These are phyloP conservation scores for Linepithema humile DNA, from an alignment of 1,140 invertebrate genomes.

Conservation along the genomic window DNA sequence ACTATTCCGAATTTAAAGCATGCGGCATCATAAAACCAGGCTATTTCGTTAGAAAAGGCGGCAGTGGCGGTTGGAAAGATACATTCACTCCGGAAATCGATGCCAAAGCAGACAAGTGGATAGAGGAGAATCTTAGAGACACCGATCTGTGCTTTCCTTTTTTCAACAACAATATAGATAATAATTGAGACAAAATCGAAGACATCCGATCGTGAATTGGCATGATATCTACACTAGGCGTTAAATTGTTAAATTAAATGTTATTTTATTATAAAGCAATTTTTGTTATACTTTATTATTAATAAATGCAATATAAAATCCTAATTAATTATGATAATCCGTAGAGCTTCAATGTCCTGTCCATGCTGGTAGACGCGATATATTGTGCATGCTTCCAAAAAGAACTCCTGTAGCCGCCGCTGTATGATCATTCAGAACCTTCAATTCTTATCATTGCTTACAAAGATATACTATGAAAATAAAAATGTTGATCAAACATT, in stretches of 20 bases:
- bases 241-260: too few species aligned
- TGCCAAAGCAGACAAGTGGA: slow-evolving; percentile 87
- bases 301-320: neutral
- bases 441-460: slow-evolving; percentile 99
- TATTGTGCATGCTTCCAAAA: slow-evolving; percentile 97
- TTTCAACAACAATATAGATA: slow-evolving; percentile 61
- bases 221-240: too few species aligned
- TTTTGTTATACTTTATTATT: too few species aligned
- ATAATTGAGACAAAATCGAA: too few species aligned
- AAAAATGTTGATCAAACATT: neutral
- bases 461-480: slow-evolving; percentile 93
- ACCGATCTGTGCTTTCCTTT: slow-evolving; percentile 85
- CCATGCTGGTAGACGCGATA: slow-evolving; percentile 98
- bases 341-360: slow-evolving; percentile 98
- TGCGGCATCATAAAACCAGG: slow-evolving; percentile 84
- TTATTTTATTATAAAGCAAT: too few species aligned
- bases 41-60: slow-evolving; percentile 87
- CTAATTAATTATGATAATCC: slow-evolving; percentile 87
- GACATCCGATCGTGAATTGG: too few species aligned
- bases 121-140: slow-evolving; percentile 85
- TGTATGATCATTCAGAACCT: slow-evolving; percentile 98
- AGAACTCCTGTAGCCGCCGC: slow-evolving; percentile 97
- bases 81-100: slow-evolving; percentile 86
- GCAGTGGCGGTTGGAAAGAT: slow-evolving; percentile 87
- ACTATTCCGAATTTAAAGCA: slow-evolving; percentile 85